Evolutionary conservation across 2,888 invertebrate genomes (phyloP).

Genomic region (Tanypteryx hageni): DNA sequence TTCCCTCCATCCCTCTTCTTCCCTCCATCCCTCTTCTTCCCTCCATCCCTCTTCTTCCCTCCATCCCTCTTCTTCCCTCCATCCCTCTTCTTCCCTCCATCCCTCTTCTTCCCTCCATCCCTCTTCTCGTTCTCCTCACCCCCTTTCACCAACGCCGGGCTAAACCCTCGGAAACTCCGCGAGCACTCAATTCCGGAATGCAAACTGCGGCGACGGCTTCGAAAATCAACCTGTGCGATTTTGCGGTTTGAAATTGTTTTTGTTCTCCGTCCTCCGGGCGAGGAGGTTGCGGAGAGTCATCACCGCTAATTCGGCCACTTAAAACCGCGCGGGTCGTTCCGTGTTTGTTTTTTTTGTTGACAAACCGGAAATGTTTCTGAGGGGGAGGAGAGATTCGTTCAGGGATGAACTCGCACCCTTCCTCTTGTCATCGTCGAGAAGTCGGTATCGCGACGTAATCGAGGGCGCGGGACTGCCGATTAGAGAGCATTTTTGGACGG

Average conservation of each 20-base stretch:
- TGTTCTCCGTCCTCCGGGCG: not conserved
- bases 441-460: not conserved
- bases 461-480: not conserved
- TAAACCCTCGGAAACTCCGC: not conserved
- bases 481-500: too few relatives aligned
- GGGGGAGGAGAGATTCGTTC: not conserved
- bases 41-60: too few relatives aligned
- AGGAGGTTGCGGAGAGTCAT: not conserved
- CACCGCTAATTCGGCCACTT: constrained; percentile 35
- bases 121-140: not conserved
- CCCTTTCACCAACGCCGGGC: not conserved
- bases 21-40: too few relatives aligned
- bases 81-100: too few relatives aligned
- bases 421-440: not conserved
- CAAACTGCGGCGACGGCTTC: constrained; percentile 10
- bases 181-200: constrained; percentile 51
- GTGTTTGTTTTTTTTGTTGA: not conserved
- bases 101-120: too few relatives aligned
- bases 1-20: too few relatives aligned
- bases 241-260: constrained; percentile 31
- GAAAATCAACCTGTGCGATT: constrained; percentile 47
- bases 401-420: not conserved
- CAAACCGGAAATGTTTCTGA: not conserved
- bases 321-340: not conserved
- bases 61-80: too few relatives aligned